Evolutionary conservation across 92 coral and sea anemone genomes (phyloP).

Genomic region (Phenganax stokvisi): DNA sequence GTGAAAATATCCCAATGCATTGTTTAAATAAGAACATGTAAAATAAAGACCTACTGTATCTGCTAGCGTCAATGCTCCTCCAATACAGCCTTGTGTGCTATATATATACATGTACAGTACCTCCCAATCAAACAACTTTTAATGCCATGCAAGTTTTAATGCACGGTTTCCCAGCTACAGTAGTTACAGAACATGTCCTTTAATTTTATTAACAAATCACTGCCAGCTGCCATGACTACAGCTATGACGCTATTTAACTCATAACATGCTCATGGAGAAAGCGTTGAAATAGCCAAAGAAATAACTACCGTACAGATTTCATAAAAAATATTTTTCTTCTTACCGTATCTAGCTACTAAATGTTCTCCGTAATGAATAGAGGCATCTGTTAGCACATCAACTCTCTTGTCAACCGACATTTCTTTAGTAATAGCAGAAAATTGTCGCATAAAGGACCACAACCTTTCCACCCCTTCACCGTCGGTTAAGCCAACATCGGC

Average conservation of each 20-base stretch:
- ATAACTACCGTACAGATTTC: too few species aligned
- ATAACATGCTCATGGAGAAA: too few species aligned
- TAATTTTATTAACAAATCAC: too few species aligned
- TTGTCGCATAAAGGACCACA: conserved; percentile 42
- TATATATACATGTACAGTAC: neutral
- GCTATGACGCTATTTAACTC: too few species aligned
- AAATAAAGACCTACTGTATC: neutral
- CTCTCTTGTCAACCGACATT: conserved; percentile 46
- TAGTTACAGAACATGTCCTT: too few species aligned
- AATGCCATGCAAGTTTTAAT: too few species aligned
- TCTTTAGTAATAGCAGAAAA: conserved; percentile 43
- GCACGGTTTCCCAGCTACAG: too few species aligned
- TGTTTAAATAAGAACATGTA: neutral
- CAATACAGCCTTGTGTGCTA: neutral
- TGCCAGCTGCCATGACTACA: too few species aligned
- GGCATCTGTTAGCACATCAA: conserved; percentile 45
- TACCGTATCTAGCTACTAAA: conserved; percentile 37
- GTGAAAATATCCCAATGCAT: too few species aligned
- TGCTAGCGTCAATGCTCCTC: neutral
- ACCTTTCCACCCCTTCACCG: conserved; percentile 48
- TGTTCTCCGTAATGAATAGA: conserved; percentile 47
- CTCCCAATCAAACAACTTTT: too few species aligned
- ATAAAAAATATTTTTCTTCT: neutral
- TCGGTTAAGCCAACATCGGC: conserved; percentile 45
- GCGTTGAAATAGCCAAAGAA: too few species aligned